A percentile compares a stretch with the other conserved stretches of the same genome.
Conservation (phyloP, 2,797 vertebrate species). For the Schizothorax lantsangensis region DNA sequence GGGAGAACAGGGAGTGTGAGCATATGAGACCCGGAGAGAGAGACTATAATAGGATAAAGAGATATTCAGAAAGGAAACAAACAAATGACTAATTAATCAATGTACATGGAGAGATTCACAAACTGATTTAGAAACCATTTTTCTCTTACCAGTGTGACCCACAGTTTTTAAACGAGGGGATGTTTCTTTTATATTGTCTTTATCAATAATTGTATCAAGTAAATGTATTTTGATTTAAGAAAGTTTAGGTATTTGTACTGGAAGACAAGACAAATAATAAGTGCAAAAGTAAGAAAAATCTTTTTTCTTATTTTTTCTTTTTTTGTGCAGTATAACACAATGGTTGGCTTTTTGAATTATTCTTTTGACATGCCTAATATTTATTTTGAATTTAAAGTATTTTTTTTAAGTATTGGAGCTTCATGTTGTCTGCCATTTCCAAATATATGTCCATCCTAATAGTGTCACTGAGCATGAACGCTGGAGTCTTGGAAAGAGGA, state of each 20-base stretch:
- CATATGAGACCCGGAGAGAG: conserved; percentile 14
- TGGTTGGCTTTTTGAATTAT: not conserved
- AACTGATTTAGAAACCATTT: not conserved
- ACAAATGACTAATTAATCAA: conserved; percentile 13
- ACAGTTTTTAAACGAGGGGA: not conserved
- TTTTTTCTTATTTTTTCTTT: too few relatives aligned
- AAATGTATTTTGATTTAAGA: too few relatives aligned
- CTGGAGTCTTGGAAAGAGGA: not conserved
- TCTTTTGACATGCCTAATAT: too few relatives aligned
- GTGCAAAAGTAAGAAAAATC: too few relatives aligned
- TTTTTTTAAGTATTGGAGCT: not conserved
- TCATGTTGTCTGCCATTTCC: conserved; percentile 28
- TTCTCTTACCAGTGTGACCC: not conserved
- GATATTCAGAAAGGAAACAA: conserved; percentile 30
- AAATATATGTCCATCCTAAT: conserved; percentile 2
- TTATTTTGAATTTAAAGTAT: too few relatives aligned
- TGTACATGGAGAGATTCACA: not conserved
- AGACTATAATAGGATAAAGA: conserved; percentile 21
- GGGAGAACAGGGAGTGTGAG: conserved; percentile 18
- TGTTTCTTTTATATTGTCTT: too few relatives aligned
- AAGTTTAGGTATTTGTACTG: not conserved
- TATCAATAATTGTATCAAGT: not conserved
- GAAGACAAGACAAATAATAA: not conserved
- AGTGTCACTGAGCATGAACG: conserved; percentile 20
- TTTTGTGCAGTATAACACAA: not conserved